These are phyloP conservation scores for Torymus tubicola DNA, from an alignment of 2,888 invertebrate species.

Conservation along the genomic window DNA sequence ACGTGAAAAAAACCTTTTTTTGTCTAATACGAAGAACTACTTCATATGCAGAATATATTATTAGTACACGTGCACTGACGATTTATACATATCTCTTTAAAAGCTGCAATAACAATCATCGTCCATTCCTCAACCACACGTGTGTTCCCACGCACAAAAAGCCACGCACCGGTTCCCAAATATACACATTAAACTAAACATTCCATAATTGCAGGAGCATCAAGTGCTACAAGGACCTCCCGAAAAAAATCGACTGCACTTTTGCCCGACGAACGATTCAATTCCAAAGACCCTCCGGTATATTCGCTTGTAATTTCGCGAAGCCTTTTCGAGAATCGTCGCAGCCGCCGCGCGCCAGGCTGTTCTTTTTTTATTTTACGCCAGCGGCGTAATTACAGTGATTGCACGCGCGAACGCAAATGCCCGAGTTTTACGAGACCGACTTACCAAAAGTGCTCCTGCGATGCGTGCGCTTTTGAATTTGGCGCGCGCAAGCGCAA, in stretches of 20 bases:
- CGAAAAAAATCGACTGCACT: not conserved
- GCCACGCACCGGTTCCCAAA: too few relatives aligned
- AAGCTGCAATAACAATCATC: too few relatives aligned
- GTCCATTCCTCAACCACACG: too few relatives aligned
- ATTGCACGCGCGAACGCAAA: slow-evolving; percentile 59
- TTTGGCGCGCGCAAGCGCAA: slow-evolving; percentile 1
- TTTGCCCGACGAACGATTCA: slow-evolving; percentile 26
- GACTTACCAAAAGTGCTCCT: not conserved
- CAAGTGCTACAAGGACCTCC: not conserved
- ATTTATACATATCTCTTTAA: too few relatives aligned
- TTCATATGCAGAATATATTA: too few relatives aligned
- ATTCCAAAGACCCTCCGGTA: slow-evolving; percentile 21
- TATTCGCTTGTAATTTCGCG: slow-evolving; percentile 48
- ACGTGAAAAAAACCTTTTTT: too few relatives aligned
- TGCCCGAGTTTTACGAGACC: slow-evolving; percentile 39
- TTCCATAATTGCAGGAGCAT: not conserved
- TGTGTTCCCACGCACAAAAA: too few relatives aligned
- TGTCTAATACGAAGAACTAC: too few relatives aligned
- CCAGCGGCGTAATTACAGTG: slow-evolving; percentile 66
- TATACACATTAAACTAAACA: slow-evolving; percentile 7
- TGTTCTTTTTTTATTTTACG: slow-evolving; percentile 63
- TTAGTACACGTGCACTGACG: too few relatives aligned
- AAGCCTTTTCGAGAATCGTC: slow-evolving; percentile 31
- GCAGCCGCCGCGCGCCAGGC: not conserved
- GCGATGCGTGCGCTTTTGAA: slow-evolving; percentile 30